phyloP scores from a whole-genome alignment of 2,888 invertebrate genomes.

The Drosophila kuntzei region DNA sequence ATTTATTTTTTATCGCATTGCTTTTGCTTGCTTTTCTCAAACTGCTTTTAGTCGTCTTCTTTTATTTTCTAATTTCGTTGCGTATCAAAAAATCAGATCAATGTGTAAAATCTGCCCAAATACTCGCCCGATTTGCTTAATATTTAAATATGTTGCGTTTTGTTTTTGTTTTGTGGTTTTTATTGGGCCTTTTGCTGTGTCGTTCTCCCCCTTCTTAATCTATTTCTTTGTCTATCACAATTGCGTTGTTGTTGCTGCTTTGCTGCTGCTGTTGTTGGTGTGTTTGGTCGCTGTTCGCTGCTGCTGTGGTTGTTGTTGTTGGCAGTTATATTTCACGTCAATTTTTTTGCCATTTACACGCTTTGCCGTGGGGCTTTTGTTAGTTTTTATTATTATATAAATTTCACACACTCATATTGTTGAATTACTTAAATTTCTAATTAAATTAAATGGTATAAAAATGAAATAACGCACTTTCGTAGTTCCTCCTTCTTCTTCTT shows the following conservation, averaged over 20 bases:
- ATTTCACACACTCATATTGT: constrained; percentile 68
- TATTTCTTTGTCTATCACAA: constrained; percentile 82
- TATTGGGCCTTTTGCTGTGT: constrained; percentile 47
- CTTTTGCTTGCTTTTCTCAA: constrained; percentile 45
- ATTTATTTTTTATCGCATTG: constrained; percentile 69
- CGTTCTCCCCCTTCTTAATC: constrained; percentile 67
- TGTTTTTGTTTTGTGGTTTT: constrained; percentile 43
- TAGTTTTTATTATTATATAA: constrained; percentile 47
- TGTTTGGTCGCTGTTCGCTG: constrained; percentile 44
- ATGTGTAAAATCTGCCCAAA: constrained; percentile 52
- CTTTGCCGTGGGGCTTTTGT: constrained; percentile 35
- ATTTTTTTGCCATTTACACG: constrained; percentile 62
- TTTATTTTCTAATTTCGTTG: constrained; percentile 60
- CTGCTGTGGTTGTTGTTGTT: constrained; percentile 65
- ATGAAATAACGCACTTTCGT: constrained; percentile 77
- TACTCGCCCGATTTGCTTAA: constrained; percentile 52
- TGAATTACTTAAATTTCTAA: constrained; percentile 70
- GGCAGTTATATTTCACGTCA: constrained; percentile 67
- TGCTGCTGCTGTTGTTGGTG: constrained; percentile 53
- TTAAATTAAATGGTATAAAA: constrained; percentile 74
- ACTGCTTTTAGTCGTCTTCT: constrained; percentile 24
- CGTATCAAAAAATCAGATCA: constrained; percentile 51
- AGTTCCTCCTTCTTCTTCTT: constrained; percentile 61
- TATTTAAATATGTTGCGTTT: constrained; percentile 61
- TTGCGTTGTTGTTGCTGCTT: constrained; percentile 77